Percentiles rank a stretch among this genome's conserved stretches.
Conservation (phyloP, 1,140 invertebrate genomes). For the Aradophagus sp. region DNA sequence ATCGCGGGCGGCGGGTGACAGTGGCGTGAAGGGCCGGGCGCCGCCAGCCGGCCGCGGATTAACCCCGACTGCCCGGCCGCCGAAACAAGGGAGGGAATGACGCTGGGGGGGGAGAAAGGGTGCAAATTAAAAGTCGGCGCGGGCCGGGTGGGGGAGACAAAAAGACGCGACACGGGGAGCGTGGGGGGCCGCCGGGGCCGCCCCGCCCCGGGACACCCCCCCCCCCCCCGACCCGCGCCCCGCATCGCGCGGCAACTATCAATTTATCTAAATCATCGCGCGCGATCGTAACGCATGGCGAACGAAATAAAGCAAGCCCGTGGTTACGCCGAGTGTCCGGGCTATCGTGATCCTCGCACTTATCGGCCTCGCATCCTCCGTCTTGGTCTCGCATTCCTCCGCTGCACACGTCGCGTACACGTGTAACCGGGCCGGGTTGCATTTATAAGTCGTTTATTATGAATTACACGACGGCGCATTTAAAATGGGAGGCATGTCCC, state of each 20-base stretch:
- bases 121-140: no score
- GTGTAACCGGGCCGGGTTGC: slow-evolving; percentile 58
- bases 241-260: slow-evolving; percentile 47
- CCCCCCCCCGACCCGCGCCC: no score
- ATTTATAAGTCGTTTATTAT: slow-evolving; percentile 76
- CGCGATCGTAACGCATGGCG: slow-evolving; percentile 57
- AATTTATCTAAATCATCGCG: slow-evolving; percentile 67
- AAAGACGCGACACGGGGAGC: no score
- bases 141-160: no score
- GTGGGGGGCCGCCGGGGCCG: no score
- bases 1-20: no score
- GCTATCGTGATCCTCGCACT: slow-evolving; percentile 49
- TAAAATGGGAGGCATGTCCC: slow-evolving; percentile 74
- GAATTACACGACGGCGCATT: slow-evolving; percentile 76
- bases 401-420: slow-evolving; percentile 31
- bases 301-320: slow-evolving; percentile 57
- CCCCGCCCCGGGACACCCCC: no score
- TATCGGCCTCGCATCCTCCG: slow-evolving; percentile 27
- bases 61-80: no score
- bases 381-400: slow-evolving; percentile 43
- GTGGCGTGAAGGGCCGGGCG: no score
- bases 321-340: slow-evolving; percentile 34
- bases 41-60: no score
- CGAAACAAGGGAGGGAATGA: no score
- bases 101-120: no score